Percentiles rank a stretch among this genome's conserved stretches.
These are phyloP conservation scores for Cephalopachus bancanus DNA, from an alignment of 2,797 vertebrate genomes.

Conservation along the genomic window DNA sequence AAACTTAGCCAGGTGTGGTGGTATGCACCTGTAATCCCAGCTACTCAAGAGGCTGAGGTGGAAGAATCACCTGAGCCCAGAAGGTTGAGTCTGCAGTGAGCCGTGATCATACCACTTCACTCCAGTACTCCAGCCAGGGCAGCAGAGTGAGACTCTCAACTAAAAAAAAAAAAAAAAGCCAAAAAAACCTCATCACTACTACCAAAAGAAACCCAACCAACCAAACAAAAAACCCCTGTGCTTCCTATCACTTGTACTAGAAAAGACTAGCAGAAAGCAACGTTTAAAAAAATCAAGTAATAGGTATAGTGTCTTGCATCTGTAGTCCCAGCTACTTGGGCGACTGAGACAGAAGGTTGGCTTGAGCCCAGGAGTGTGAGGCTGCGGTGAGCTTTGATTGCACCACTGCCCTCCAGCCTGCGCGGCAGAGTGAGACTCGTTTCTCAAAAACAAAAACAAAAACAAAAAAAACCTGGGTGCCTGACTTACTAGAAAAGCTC, in stretches of 20 bases:
- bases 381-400: background rate
- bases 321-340: background rate
- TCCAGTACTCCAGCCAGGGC: background rate
- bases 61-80: background rate
- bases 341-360: background rate
- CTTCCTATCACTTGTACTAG: background rate
- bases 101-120: background rate
- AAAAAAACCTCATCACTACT: too few species aligned
- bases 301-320: background rate
- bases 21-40: background rate
- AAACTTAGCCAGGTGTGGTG: background rate
- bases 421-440: background rate
- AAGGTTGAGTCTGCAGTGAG: background rate
- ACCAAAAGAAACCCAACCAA: background rate
- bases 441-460: background rate
- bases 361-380: background rate
- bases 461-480: background rate
- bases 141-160: background rate
- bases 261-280: slow-evolving; percentile 49
- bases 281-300: background rate
- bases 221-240: background rate
- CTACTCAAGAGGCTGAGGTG: background rate
- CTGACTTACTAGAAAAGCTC: background rate
- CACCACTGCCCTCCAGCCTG: background rate
- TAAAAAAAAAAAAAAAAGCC: background rate